Evolutionary conservation across 2,113 vertebrate genomes (phyloP).

Genomic region (Myotis lucifugus): DNA sequence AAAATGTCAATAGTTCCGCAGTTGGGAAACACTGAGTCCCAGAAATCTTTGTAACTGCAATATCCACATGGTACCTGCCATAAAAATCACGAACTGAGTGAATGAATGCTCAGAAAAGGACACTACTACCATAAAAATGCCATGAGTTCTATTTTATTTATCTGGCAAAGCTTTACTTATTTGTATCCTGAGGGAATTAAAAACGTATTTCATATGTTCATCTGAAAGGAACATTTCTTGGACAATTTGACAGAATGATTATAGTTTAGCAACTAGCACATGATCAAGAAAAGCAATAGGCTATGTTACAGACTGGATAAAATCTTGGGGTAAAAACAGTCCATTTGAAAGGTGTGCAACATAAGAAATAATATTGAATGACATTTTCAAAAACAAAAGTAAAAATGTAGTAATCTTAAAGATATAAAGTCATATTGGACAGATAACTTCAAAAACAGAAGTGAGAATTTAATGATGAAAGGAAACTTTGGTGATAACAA

Average conservation of each 20-base stretch:
- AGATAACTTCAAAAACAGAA: neutral
- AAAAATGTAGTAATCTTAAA: neutral
- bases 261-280: neutral
- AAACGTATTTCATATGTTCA: neutral
- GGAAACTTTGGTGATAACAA: neutral
- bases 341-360: neutral
- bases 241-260: conserved; percentile 7
- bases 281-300: neutral
- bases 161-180: neutral
- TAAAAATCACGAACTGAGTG: neutral
- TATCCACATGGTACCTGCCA: neutral
- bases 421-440: neutral
- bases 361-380: neutral
- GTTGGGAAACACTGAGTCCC: neutral
- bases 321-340: neutral
- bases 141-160: neutral
- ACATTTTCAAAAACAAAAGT: neutral
- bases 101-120: neutral
- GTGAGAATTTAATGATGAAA: neutral
- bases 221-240: neutral
- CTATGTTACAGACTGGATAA: neutral
- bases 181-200: conserved; percentile 3
- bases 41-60: neutral
- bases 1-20: neutral
- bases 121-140: neutral